Evolutionary conservation across 2,888 invertebrate species (phyloP), one percentile per base, ranked within the genome.

Genomic region (Plagiodera versicolora): DNA sequence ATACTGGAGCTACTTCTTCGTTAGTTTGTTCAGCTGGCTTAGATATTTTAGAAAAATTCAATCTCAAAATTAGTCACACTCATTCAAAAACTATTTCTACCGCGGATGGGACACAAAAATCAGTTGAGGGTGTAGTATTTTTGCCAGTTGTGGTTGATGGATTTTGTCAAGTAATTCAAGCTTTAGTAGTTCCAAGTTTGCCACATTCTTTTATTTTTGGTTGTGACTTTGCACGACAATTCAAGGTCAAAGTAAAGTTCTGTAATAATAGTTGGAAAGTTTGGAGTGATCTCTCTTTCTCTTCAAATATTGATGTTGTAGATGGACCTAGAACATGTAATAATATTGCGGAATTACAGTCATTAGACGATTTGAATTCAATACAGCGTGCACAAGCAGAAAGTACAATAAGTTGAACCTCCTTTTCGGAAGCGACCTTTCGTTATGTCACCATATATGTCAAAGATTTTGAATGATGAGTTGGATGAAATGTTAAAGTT

Each of bases 401-500:
- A 30, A 50, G 24, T 53, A 16, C 60, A 17, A 46, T 32, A 3
- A 20, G 56, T 59, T 50, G 51, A 57, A 1, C 47, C 53, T 39
- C 66, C 64, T 10, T 56, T 67, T 45, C 48, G 48, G 28, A 51
- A 61, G 45, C 30, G 59, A 14, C 67, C 58, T n/a, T 58, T 30
- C 14, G 20, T 59, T 1, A 55, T 59, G 55, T 55, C 59, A 14
- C 59, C 59, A 17, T 58, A 52, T 32, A 56, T 56, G 55, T 28
- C 30, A 24, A 52, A 64, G 54, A 50, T 57, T 32, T 44, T 66
- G 9, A 56, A 64, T 28, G 46, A 48, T n/a, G 60, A 65, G 18
- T 19, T 66, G 14, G 62, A 64, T 20, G 47, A 60, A 20, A 66
- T 66, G 62, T 35, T 66, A 16, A 46, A 46, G n/a, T 17, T 56